These are phyloP conservation scores for Saccopteryx bilineata DNA, from an alignment of 2,113 vertebrate species.

Conservation along the genomic window DNA sequence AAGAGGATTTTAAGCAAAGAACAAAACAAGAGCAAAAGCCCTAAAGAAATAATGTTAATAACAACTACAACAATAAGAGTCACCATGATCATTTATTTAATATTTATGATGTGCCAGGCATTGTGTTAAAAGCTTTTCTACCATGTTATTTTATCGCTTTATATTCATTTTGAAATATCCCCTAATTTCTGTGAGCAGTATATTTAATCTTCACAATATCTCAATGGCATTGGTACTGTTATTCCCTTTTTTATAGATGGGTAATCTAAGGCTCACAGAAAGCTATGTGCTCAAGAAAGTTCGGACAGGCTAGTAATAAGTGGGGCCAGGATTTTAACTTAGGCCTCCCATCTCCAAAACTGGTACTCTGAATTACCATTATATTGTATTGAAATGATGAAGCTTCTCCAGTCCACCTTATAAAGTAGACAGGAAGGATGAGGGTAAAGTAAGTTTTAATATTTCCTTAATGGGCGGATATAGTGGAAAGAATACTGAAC, in stretches of 20 bases:
- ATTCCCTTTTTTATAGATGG: not conserved
- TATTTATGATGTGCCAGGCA: not conserved
- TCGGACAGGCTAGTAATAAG: not conserved
- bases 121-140: not conserved
- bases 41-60: constrained; percentile 1
- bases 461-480: not conserved
- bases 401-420: not conserved
- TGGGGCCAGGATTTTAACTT: constrained; percentile 16
- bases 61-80: not conserved
- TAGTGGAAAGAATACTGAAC: not conserved
- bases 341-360: not conserved
- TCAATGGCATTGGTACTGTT: not conserved
- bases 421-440: not conserved
- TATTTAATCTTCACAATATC: not conserved
- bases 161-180: too few relatives aligned
- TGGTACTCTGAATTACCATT: not conserved
- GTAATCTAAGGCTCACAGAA: not conserved
- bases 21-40: constrained; percentile 8
- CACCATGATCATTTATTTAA: constrained; percentile 1
- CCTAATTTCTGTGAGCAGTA: too few relatives aligned
- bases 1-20: constrained; percentile 25
- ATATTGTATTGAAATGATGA: not conserved
- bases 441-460: not conserved
- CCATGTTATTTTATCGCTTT: not conserved
- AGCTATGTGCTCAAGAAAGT: not conserved